Evolutionary conservation across 2,888 invertebrate species (phyloP).

Genomic region (Tolmerus cingulatus): DNA sequence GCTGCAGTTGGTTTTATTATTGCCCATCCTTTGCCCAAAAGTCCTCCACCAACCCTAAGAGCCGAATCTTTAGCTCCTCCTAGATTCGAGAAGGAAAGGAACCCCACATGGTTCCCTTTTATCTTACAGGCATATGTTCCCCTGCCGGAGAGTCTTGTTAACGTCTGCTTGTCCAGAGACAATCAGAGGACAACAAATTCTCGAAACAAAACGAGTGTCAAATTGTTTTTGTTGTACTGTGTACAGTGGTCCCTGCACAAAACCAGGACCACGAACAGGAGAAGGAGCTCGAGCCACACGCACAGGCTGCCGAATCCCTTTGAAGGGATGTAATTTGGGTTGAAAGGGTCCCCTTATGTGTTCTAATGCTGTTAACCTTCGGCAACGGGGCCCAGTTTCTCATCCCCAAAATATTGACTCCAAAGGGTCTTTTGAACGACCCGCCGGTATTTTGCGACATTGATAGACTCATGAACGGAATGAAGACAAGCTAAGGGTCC

Average conservation of each 20-base stretch:
- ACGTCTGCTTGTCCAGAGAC: constrained; percentile 17
- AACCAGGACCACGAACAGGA: neutral
- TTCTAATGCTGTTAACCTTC: neutral
- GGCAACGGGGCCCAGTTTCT: neutral
- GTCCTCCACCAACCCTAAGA: neutral
- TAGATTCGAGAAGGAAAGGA: neutral
- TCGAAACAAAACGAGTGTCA: constrained; percentile 25
- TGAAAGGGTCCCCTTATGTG: neutral
- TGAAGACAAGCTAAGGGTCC: neutral
- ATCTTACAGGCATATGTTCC: constrained; percentile 29
- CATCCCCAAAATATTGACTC: neutral
- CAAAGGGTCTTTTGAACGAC: neutral
- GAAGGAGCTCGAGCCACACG: neutral
- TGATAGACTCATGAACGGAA: neutral
- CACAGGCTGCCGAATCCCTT: neutral
- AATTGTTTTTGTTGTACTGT: constrained; percentile 13
- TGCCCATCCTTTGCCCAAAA: neutral
- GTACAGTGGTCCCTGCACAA: neutral
- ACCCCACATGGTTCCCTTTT: neutral
- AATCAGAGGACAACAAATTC: constrained; percentile 25
- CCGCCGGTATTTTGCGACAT: neutral
- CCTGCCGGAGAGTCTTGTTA: constrained; percentile 11
- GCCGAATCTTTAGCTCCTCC: neutral
- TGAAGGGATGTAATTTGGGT: neutral
- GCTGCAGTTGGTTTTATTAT: neutral